Evolutionary conservation across 2,888 invertebrate genomes (phyloP).

Genomic region (Apomyelois bistriatella): DNA sequence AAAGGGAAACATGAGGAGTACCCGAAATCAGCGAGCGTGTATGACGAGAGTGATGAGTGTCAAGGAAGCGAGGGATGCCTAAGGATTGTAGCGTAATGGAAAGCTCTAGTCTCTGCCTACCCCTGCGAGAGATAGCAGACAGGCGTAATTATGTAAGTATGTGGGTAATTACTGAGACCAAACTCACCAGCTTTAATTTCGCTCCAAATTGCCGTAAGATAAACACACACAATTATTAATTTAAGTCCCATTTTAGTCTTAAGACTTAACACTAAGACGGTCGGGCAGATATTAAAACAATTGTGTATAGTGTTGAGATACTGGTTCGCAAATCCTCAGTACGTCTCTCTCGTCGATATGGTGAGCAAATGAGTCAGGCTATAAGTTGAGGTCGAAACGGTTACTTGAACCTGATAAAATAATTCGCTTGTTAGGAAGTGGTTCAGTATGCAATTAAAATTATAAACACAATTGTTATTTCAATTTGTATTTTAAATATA

Average conservation of each 20-base stretch:
- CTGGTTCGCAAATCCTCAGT: neutral
- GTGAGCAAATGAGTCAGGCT: neutral
- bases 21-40: too few species aligned
- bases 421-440: neutral
- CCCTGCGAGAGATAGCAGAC: too few species aligned
- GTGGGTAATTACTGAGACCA: neutral
- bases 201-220: neutral
- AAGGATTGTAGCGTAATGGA: too few species aligned
- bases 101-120: too few species aligned
- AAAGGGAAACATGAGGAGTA: too few species aligned
- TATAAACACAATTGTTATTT: neutral
- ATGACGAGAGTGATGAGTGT: too few species aligned
- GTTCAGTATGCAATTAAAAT: neutral
- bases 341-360: neutral
- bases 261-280: neutral
- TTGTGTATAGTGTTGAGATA: neutral
- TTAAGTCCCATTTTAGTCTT: neutral
- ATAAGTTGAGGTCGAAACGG: neutral
- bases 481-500: neutral
- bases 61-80: too few species aligned
- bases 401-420: conserved; percentile 2
- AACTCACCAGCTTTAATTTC: neutral
- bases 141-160: too few species aligned
- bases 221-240: neutral
- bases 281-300: neutral